Base-by-base conservation (phyloP, 2,797 vertebrate species). In the Meda fulgida region DNA sequence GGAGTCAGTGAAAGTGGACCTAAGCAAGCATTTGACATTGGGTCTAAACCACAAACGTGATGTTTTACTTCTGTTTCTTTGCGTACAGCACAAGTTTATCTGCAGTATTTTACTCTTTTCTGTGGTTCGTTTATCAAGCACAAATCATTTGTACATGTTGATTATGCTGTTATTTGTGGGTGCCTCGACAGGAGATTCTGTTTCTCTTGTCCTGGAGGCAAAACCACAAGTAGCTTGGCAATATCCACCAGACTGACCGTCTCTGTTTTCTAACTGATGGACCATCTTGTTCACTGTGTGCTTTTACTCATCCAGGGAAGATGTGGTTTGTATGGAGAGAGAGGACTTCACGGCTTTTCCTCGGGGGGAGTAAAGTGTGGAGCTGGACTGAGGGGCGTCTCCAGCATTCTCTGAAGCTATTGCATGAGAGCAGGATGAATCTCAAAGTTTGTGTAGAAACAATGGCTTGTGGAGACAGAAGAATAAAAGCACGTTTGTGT, bases 171-270 rank as follows among this genome's bases (percentile, higher is more conserved):
- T 84, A 31, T 80, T 81, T 81, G 38, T 21, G 83, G 63, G 70
- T 46, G 29, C 29, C 66, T 72, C 9, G 1, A 51, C 58, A 34
- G 70, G 78, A 38, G 53, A 84, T 69, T 80, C 16, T 18, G 58
- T 75, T 75, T 75, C 76, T 73, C 3, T 13, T 65, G 46, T 8
- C 26, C 77, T 87, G 70, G 48, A 80, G 75, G 48, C 46, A 34
- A 84, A 84, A 80, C 73, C 80, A 78, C 60, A 66, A 58, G 58
- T 23, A 84, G 60, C 58, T 58, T 60, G 63, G 60, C 80, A 69
- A 40, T 43, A 69, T 76, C 40, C 85, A 78, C 65, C 83, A 84
- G 71, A 80, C 82, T 80, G 70, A 84, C 51, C 79, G 86, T 80
- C 77, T 84, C 78, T 66, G 78, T 76, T 73, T 66, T 36, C 77